Conservation (phyloP, 1,140 invertebrate genomes). For the Coboldia fuscipes region DNA sequence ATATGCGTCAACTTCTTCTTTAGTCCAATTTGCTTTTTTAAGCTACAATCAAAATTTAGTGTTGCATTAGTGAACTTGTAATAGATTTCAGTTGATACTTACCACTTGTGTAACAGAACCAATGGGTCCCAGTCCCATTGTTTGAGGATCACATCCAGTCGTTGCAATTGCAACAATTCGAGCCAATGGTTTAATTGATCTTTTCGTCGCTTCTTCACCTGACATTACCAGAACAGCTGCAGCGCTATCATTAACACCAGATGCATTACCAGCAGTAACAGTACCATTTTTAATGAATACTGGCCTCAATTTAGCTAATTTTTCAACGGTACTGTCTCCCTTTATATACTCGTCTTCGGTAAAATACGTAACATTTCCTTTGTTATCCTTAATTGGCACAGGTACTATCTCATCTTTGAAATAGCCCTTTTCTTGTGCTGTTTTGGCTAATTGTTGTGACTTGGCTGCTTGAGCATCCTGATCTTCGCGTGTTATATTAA, state of each 20-base stretch:
- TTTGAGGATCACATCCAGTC: constrained; percentile 41
- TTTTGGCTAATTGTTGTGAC: constrained; percentile 49
- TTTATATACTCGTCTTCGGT: constrained; percentile 45
- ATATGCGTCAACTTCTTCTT: constrained; percentile 67
- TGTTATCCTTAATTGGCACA: constrained; percentile 28
- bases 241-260: constrained; percentile 72
- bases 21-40: constrained; percentile 52
- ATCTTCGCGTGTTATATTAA: constrained; percentile 39
- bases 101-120: constrained; percentile 40
- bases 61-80: neutral
- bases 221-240: constrained; percentile 55
- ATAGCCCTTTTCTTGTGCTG: constrained; percentile 35
- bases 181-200: constrained; percentile 28
- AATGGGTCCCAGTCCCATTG: constrained; percentile 64
- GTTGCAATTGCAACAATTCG: constrained; percentile 42
- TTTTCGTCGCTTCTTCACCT: constrained; percentile 25
- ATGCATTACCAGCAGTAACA: constrained; percentile 59
- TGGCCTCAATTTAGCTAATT: constrained; percentile 35
- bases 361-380: constrained; percentile 13
- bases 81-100: constrained; percentile 13
- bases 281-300: constrained; percentile 42
- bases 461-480: constrained; percentile 53
- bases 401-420: constrained; percentile 54
- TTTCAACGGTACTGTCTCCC: constrained; percentile 30
- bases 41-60: constrained; percentile 26